Evolutionary conservation across 2,113 vertebrate species (phyloP), one percentile per base, ranked within the genome.

Genomic region (Turdus rufiventris): DNA sequence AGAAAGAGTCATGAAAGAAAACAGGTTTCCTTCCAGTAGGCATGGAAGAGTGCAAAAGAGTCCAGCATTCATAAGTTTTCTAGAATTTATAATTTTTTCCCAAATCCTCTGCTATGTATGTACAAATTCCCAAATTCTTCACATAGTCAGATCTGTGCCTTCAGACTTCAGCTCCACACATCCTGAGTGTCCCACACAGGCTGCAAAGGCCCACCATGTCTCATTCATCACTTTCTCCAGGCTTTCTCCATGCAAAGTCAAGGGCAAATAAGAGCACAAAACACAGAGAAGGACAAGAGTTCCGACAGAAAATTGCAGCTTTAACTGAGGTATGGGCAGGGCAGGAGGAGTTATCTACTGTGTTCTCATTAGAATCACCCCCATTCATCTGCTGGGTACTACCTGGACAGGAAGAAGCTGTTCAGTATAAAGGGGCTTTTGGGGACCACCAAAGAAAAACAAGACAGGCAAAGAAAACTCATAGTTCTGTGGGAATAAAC

Each of bases 401-500:
- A 38, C 33, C 56, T 77, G 42, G 5, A 3, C 0, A 1, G 68
- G 23, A 10, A 68, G 56, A 54, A 79, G 31, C 28, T 3, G 1
- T 70, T 81, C 29, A 66, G 19, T 73, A 40, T 12, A n/a, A 76
- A 80, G 34, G 61, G 33, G 25, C 56, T 81, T 51, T 38, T 74
- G 28, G 15, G 21, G 28, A 79, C 36, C 81, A 86, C 17, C 19
- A 43, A 29, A 48, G 13, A 12, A 71, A 76, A 79, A 53, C 5
- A 67, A 31, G 42, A 63, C 12, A 29, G 48, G n/a, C 24, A 68
- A 62, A 57, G 28, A 45, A 70, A 61, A 48, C 40, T 36, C 5
- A 1, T 0, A 1, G 33, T 47, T 57, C 28, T 54, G 54, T 0
- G 0, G 28, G 25, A 85, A 78, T 10, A 65, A 81, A 25, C 38